Conservation (phyloP, 2,113 vertebrate species). For the Poeciliopsis prolifica region DNA sequence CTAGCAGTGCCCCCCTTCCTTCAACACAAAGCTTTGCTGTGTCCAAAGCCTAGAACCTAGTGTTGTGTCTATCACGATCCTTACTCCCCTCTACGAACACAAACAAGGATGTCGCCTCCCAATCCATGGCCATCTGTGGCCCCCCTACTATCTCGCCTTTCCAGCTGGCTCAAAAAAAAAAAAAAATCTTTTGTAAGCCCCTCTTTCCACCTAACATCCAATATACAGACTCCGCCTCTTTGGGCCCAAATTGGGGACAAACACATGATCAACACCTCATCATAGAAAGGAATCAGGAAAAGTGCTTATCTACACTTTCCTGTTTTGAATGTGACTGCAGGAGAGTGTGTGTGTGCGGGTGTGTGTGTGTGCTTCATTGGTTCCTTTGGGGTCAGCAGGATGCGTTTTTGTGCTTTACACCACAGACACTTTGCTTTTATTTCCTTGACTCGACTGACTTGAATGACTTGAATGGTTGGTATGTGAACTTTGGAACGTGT, state of each 20-base stretch:
- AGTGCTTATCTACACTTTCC: conserved; percentile 54
- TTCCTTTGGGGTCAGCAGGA: conserved; percentile 62
- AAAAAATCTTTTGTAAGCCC: conserved; percentile 28
- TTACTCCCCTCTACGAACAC: conserved; percentile 67
- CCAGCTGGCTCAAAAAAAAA: conserved; percentile 49
- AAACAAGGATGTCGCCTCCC: conserved; percentile 73
- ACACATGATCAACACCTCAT: conserved; percentile 34
- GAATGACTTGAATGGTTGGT: conserved; percentile 12
- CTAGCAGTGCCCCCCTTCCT: conserved; percentile 23
- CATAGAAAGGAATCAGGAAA: conserved; percentile 37
- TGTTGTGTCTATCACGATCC: conserved; percentile 77
- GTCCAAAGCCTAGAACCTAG: conserved; percentile 48
- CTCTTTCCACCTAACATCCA: conserved; percentile 11
- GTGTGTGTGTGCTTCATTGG: conserved; percentile 3
- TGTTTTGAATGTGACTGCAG: conserved; percentile 40
- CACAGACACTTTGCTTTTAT: conserved; percentile 28
- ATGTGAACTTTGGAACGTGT: conserved; percentile 22
- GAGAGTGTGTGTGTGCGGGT: conserved; percentile 12
- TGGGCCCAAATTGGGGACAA: conserved; percentile 26
- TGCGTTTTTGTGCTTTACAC: conserved; percentile 23
- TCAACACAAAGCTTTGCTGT: conserved; percentile 47
- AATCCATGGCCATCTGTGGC: conserved; percentile 72
- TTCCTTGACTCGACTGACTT: conserved; percentile 15
- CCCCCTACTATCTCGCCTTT: conserved; percentile 43
- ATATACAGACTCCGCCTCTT: conserved; percentile 23